Percentiles rank a stretch among this genome's conserved stretches.
These are phyloP conservation scores for Ischnura elegans DNA, from an alignment of 2,888 invertebrate genomes.

Conservation along the genomic window DNA sequence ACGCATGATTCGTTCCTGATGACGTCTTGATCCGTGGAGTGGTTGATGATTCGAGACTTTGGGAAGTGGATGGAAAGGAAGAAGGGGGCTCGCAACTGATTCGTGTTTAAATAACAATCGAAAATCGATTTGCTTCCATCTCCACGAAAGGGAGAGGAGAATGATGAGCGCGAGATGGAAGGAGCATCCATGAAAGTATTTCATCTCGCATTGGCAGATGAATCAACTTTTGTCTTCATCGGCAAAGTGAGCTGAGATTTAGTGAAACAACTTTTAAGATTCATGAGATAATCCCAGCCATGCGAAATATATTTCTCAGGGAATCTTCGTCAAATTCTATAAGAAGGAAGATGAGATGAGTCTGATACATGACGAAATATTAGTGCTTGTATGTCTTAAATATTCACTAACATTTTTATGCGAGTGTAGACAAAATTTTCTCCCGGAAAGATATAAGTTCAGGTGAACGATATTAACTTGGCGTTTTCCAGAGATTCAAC, in stretches of 20 bases:
- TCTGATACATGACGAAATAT: too few relatives aligned
- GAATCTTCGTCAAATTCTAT: neutral
- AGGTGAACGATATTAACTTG: too few relatives aligned
- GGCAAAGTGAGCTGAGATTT: neutral
- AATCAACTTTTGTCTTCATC: slow-evolving; percentile 7
- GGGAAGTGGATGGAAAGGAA: neutral
- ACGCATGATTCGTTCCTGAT: neutral
- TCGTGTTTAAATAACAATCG: slow-evolving; percentile 28
- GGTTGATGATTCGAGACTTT: neutral
- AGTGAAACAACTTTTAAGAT: neutral
- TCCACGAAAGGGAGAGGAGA: neutral
- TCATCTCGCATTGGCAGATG: neutral
- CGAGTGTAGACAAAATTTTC: too few relatives aligned
- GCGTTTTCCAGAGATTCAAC: too few relatives aligned
- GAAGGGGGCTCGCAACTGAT: neutral
- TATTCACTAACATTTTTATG: too few relatives aligned
- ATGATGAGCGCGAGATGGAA: neutral
- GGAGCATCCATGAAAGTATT: neutral
- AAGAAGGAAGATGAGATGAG: neutral
- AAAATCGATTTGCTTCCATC: slow-evolving; percentile 23
- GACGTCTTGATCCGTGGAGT: neutral
- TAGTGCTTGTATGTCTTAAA: too few relatives aligned
- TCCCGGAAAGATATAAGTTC: too few relatives aligned
- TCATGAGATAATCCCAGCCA: neutral
- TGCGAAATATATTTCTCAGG: neutral